Percentiles rank a stretch among this genome's conserved stretches.
Evolutionary conservation across 2,888 invertebrate species (phyloP).

Genomic region (Crocallis elinguaria): DNA sequence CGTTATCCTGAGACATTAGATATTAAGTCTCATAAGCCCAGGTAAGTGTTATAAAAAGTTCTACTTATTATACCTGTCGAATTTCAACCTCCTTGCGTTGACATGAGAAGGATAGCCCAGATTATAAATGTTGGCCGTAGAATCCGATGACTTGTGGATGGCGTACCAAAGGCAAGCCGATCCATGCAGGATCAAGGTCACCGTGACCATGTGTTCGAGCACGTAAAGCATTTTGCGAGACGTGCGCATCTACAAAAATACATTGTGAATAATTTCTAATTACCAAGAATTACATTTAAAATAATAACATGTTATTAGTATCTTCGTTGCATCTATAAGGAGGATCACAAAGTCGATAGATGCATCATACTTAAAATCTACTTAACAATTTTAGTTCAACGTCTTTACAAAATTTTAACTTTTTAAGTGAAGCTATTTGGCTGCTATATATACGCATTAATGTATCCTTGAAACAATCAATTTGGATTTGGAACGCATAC

Average conservation of each 20-base stretch:
- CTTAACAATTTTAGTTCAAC: not conserved
- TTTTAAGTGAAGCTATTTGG: not conserved
- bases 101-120: conserved; percentile 60
- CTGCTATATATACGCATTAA: too few relatives aligned
- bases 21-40: too few relatives aligned
- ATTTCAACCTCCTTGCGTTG: conserved; percentile 53
- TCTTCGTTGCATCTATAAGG: too few relatives aligned
- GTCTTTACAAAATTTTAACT: not conserved
- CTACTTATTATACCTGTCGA: conserved; percentile 50
- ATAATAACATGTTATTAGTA: too few relatives aligned
- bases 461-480: too few relatives aligned
- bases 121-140: conserved; percentile 41
- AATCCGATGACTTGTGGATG: conserved; percentile 35
- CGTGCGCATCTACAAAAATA: conserved; percentile 56
- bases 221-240: conserved; percentile 61
- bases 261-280: not conserved
- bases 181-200: conserved; percentile 58
- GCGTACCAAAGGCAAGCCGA: conserved; percentile 65
- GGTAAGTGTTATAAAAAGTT: not conserved
- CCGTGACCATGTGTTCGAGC: conserved; percentile 55
- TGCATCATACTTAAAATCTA: too few relatives aligned
- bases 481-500: too few relatives aligned
- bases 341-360: too few relatives aligned
- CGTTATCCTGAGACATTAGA: not conserved
- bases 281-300: too few relatives aligned